Conservation (phyloP, 2,888 invertebrate species). For the Andrena hattorfiana region DNA sequence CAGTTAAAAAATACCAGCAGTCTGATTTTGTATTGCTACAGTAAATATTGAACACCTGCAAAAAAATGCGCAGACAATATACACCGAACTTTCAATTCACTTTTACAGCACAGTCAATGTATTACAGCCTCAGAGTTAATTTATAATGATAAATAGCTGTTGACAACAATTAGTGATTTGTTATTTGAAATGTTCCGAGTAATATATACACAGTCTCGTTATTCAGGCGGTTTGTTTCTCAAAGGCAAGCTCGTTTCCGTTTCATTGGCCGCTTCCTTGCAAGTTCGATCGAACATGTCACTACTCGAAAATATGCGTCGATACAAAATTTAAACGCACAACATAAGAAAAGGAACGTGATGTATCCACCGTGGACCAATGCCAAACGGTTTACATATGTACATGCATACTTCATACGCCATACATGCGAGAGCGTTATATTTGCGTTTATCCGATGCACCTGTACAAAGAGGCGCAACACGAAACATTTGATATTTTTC, state of each 20-base stretch:
- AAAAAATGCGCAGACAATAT: too few relatives aligned
- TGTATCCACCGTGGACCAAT: slow-evolving; percentile 40
- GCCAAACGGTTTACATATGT: slow-evolving; percentile 34
- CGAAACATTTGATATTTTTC: slow-evolving; percentile 36
- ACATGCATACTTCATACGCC: slow-evolving; percentile 3
- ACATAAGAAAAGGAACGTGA: slow-evolving; percentile 27
- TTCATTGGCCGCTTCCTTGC: background rate
- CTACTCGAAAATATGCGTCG: slow-evolving; percentile 4
- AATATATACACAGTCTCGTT: background rate
- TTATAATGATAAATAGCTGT: too few relatives aligned
- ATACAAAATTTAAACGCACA: slow-evolving; percentile 31
- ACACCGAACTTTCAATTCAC: too few relatives aligned
- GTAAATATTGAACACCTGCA: too few relatives aligned
- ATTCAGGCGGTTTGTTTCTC: background rate
- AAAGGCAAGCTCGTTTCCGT: background rate
- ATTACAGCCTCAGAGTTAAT: too few relatives aligned
- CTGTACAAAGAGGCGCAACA: slow-evolving; percentile 39
- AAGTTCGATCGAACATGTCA: background rate
- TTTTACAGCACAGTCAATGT: too few relatives aligned
- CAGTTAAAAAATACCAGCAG: too few relatives aligned
- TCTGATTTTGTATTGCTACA: too few relatives aligned
- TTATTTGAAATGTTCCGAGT: background rate
- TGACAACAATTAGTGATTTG: too few relatives aligned
- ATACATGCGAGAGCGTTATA: slow-evolving; percentile 25
- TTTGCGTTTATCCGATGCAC: slow-evolving; percentile 49